Evolutionary conservation across 2,797 vertebrate species (phyloP), one percentile per base, ranked within the genome.

Genomic region (Kryptopterus vitreolus): DNA sequence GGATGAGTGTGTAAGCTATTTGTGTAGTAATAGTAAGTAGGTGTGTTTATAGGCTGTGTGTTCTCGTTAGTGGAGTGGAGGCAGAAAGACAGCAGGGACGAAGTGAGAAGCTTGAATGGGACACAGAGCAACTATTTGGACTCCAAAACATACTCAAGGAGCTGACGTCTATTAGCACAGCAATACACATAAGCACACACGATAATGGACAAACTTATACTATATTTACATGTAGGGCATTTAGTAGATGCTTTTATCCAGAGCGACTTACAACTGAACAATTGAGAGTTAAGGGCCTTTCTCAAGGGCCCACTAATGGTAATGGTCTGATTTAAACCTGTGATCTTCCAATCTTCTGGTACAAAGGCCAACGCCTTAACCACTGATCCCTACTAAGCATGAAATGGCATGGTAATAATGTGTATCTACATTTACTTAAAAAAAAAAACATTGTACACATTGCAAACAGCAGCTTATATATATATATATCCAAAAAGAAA

Each of bases 11-110:
- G 55, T 38, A 71, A 59, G 15, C 43, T 26, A 29, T 20, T 11
- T 57, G 65, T 59, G 65, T 68, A 57, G 50, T 35, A 55, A 52
- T 63, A 16, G 53, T 59, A n/a, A 79, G 63, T 71, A 68, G 76
- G 78, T 61, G 18, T 74, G 72, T 46, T 59, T 31, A 35, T 74
- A 74, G 43, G 48, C n/a, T 11, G n/a, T 13, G 48, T 48, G 78
- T 77, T 62, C 16, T 52, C 43, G 52, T 70, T 70, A 29, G 79
- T 31, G 48, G 24, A 72, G 55, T 76, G 82, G 69, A 78, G 79
- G 75, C 31, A 53, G 69, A 57, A 65, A 26, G 76, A 82, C 50
- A 77, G 46, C 8, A 31, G n/a, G 38, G 43, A 65, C 35, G 66
- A 63, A 15, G 24, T 72, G 57, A 70, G 65, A 55, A 46, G 18